A percentile compares a stretch with the other conserved stretches of the same genome.
Conservation (phyloP, 2,797 vertebrate genomes). For the Chaenodraco wilsoni region DNA sequence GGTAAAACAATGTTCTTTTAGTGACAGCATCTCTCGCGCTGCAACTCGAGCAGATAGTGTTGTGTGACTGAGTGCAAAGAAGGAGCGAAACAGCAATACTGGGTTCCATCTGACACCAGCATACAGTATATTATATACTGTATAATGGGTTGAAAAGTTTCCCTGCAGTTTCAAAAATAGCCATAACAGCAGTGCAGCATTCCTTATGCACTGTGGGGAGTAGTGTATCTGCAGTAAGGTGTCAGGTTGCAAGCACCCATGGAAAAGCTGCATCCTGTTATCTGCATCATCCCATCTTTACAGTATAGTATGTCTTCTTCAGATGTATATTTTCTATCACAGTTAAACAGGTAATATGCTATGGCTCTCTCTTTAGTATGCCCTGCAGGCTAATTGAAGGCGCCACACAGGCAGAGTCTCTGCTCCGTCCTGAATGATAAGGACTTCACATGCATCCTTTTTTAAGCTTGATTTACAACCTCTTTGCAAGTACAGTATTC, state of each 20-base stretch:
- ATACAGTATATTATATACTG: neutral
- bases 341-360: constrained; percentile 3
- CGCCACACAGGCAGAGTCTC: neutral
- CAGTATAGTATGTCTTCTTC: neutral
- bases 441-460: neutral
- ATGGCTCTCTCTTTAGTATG: neutral
- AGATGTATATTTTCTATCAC: neutral
- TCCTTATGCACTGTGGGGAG: constrained; percentile 31
- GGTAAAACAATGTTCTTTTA: neutral
- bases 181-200: constrained; percentile 56
- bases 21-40: constrained; percentile 10
- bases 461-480: constrained; percentile 7
- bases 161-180: constrained; percentile 56
- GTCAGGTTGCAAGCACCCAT: constrained; percentile 50
- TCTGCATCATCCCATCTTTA: constrained; percentile 10
- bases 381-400: neutral
- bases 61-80: constrained; percentile 21
- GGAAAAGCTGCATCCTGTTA: constrained; percentile 38
- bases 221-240: constrained; percentile 58
- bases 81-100: constrained; percentile 36
- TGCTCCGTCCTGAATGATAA: neutral
- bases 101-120: constrained; percentile 1
- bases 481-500: neutral
- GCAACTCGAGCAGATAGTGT: constrained; percentile 10
- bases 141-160: constrained; percentile 32